These are phyloP conservation scores for Parazoanthus darwini DNA, from an alignment of 92 coral and sea anemone species.

Conservation along the genomic window DNA sequence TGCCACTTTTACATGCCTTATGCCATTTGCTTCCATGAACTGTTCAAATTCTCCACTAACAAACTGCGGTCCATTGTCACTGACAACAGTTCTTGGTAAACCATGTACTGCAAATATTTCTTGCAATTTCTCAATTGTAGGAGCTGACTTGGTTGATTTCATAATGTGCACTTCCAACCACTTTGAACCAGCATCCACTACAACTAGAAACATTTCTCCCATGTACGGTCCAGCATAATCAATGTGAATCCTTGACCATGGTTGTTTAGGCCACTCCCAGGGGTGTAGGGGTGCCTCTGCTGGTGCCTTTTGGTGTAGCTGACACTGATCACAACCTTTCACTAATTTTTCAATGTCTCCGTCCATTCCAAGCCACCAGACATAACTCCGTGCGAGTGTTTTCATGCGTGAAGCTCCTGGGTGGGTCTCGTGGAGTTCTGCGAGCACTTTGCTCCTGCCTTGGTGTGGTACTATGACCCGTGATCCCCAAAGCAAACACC, in stretches of 20 bases:
- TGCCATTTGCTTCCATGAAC: slow-evolving; percentile 38
- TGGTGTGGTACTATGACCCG: slow-evolving; percentile 42
- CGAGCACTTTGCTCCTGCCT: neutral
- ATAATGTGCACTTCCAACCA: slow-evolving; percentile 52
- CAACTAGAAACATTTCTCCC: slow-evolving; percentile 36
- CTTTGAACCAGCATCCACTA: slow-evolving; percentile 43
- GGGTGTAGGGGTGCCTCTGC: slow-evolving; percentile 60
- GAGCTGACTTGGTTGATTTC: slow-evolving; percentile 43
- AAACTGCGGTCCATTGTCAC: slow-evolving; percentile 39
- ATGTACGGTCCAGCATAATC: slow-evolving; percentile 47
- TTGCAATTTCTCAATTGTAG: slow-evolving; percentile 49
- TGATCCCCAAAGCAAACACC: too few species aligned
- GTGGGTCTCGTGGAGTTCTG: neutral
- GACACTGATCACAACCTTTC: slow-evolving; percentile 35
- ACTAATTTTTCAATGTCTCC: slow-evolving; percentile 35
- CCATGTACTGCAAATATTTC: slow-evolving; percentile 55
- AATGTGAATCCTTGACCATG: slow-evolving; percentile 47
- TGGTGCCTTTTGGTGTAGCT: slow-evolving; percentile 41
- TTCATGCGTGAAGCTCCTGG: slow-evolving; percentile 36
- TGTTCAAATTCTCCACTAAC: slow-evolving; percentile 43
- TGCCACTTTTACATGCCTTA: slow-evolving; percentile 33
- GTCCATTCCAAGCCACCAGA: slow-evolving; percentile 46
- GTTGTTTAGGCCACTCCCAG: slow-evolving; percentile 53
- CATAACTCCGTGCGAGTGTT: slow-evolving; percentile 25
- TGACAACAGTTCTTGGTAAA: slow-evolving; percentile 42